Base-by-base conservation (phyloP, 2,797 vertebrate genomes). In the Neosilurus mollespiculum region DNA sequence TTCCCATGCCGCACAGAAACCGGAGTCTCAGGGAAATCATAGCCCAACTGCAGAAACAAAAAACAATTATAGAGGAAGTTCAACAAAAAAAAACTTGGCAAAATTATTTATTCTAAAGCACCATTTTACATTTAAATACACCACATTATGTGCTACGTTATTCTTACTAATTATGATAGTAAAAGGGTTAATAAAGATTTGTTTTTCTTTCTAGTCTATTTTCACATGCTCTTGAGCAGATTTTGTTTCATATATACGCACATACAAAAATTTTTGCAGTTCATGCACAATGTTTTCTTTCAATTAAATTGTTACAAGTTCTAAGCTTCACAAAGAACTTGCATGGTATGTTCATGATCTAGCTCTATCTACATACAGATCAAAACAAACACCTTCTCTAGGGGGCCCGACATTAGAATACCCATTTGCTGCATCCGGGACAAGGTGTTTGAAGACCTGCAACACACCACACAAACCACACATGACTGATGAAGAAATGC, bases 1-100 rank as follows among this genome's bases (percentile, higher is more conserved):
- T 94, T 96, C 88, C 95, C 93, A 91, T 97, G 96, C 86, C 95
- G 93, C 86, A 93, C 94, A 12, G 96, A 96, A 70, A 94, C 94
- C 0, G 94, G 93, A 22, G 93, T 94, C 93, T 95, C 94, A 7
- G 96, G 96, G 86, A 96, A 96, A 90, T 96, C 94, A 65, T 96
- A 94, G 86, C 92, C 94, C 89, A 98, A 91, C 97, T 99, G 93
- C 43, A 94, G 84, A 88, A 87, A 86, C 84, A 89, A 87, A 83
- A 89, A 4, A 24, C 11, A 30, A 12, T 43, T 22, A 34, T 18
- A 1, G 15, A 61, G 9, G 2, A 43, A 76, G 43, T 43, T 43
- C 43, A 43, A 43, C 43, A 30, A 30, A 30, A 30, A 30, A 43
- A 43, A 43, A 43, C 8, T 43, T 43, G 4, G 43, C 5, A 65